phyloP scores from a whole-genome alignment of 1,140 invertebrate genomes.

The Ceratina calcarata region DNA sequence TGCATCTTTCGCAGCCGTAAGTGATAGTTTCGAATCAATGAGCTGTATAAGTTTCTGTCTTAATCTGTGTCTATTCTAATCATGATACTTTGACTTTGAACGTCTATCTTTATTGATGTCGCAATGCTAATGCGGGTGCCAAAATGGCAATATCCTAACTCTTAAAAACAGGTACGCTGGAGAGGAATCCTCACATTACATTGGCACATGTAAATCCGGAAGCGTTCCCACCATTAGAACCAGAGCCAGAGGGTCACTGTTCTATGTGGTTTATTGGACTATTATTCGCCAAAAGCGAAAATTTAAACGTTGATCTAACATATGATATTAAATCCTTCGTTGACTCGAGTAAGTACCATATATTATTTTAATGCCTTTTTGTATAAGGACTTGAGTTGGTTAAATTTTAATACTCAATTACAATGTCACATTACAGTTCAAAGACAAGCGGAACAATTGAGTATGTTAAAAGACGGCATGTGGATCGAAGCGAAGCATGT shows the following conservation, averaged over 20 bases:
- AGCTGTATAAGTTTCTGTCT: conserved; percentile 32
- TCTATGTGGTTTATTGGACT: conserved; percentile 99
- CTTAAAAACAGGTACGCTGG: conserved; percentile 85
- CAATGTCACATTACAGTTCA: conserved; percentile 80
- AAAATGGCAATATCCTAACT: conserved; percentile 64
- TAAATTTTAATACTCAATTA: not conserved
- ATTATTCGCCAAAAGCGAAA: conserved; percentile 92
- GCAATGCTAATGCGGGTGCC: conserved; percentile 60
- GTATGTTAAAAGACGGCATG: conserved; percentile 94
- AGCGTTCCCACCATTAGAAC: conserved; percentile 84
- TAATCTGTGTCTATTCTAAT: conserved; percentile 44
- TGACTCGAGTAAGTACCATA: conserved; percentile 82
- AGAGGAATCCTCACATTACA: conserved; percentile 94
- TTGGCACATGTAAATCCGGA: conserved; percentile 97
- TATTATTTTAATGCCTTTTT: not conserved
- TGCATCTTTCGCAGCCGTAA: conserved; percentile 33
- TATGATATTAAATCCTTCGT: conserved; percentile 95
- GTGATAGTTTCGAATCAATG: conserved; percentile 4
- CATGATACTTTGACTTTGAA: conserved; percentile 37
- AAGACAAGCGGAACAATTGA: conserved; percentile 85
- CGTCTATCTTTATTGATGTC: conserved; percentile 23
- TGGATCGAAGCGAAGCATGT: conserved; percentile 91
- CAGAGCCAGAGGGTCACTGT: conserved; percentile 79
- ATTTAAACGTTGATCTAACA: conserved; percentile 95
- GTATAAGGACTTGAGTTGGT: not conserved